Evolutionary conservation across 2,797 vertebrate species (phyloP).

Genomic region (Choloepus didactylus): DNA sequence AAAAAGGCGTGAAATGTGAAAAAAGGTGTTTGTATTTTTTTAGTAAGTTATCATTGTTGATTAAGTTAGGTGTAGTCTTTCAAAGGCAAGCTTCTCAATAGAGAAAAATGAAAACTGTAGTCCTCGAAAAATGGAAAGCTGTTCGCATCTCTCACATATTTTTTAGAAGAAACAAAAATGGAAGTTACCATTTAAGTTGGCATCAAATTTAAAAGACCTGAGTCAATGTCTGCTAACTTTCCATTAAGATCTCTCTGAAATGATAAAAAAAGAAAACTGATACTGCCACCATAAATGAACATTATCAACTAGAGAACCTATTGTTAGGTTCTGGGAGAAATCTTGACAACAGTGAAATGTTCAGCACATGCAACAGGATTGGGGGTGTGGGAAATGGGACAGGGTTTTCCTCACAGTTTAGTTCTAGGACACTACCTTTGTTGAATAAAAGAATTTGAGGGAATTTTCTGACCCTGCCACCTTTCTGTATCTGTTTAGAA

Average conservation of each 20-base stretch:
- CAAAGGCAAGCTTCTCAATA: neutral
- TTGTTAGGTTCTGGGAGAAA: neutral
- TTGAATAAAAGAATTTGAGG: neutral
- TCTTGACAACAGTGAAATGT: fast-evolving
- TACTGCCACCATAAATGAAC: neutral
- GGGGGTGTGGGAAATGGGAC: fast-evolving
- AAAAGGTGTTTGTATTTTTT: neutral
- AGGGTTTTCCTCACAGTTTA: neutral
- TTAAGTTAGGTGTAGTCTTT: neutral
- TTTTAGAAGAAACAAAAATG: neutral
- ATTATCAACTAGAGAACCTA: neutral
- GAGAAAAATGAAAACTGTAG: neutral
- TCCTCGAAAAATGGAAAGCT: neutral
- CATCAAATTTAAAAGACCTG: neutral
- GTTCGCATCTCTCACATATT: neutral
- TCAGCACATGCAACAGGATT: fast-evolving
- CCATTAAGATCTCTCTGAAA: neutral
- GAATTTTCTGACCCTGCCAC: neutral
- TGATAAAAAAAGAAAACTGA: neutral
- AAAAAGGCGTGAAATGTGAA: neutral
- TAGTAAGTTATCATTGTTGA: neutral
- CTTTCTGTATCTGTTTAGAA: neutral
- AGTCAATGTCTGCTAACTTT: neutral
- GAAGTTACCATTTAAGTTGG: neutral
- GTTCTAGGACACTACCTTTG: neutral